These are phyloP conservation scores for Pristis pectinata DNA, from an alignment of 2,797 vertebrate genomes.

Conservation along the genomic window DNA sequence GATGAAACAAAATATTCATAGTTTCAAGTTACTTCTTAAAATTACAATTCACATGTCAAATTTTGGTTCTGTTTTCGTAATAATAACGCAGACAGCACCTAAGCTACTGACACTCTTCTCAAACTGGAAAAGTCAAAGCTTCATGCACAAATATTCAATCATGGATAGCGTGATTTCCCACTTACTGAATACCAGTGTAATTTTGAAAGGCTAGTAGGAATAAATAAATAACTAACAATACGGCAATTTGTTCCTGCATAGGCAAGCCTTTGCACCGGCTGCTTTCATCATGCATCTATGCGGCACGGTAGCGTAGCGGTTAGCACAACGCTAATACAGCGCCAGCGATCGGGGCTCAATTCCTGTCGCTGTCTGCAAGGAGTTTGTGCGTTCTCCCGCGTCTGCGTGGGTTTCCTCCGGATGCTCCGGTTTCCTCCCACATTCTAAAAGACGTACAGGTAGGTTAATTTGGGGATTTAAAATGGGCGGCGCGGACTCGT, in stretches of 20 bases:
- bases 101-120: neutral
- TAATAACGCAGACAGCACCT: neutral
- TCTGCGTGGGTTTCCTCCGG: too few relatives aligned
- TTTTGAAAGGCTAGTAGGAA: neutral
- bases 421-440: too few relatives aligned
- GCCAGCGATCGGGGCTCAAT: too few relatives aligned
- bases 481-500: too few relatives aligned
- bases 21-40: neutral
- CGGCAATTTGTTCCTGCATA: neutral
- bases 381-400: too few relatives aligned
- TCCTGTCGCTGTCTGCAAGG: too few relatives aligned
- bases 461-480: too few relatives aligned
- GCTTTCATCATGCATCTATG: neutral
- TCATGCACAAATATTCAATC: neutral
- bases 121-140: neutral
- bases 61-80: neutral
- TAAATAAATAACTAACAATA: neutral
- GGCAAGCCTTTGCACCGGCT: neutral
- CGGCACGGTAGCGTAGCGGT: too few relatives aligned
- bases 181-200: neutral
- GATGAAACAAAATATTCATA: neutral
- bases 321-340: too few relatives aligned
- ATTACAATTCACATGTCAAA: neutral
- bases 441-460: too few relatives aligned
- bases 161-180: neutral